A percentile compares a stretch with the other conserved stretches of the same genome.
Evolutionary conservation across 2,888 invertebrate genomes (phyloP).

Genomic region (Cephus nigrinus): DNA sequence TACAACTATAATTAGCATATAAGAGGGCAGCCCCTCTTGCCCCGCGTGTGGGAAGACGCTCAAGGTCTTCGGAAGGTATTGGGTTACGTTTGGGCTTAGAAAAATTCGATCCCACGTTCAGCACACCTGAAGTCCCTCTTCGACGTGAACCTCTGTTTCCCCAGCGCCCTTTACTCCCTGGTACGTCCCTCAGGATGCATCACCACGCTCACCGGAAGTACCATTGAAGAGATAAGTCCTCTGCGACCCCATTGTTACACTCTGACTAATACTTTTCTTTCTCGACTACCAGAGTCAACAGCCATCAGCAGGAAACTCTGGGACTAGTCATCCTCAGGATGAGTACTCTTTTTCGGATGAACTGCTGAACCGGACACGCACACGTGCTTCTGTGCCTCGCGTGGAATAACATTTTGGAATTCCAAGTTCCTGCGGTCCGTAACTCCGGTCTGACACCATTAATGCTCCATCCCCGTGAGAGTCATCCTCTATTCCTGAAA

Average conservation of each 20-base stretch:
- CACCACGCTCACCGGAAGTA: neutral
- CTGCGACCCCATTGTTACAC: neutral
- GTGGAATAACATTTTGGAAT: too few relatives aligned
- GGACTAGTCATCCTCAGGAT: neutral
- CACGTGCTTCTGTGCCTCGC: too few relatives aligned
- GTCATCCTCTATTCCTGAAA: too few relatives aligned
- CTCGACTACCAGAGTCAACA: neutral
- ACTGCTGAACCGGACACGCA: too few relatives aligned
- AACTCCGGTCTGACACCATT: too few relatives aligned
- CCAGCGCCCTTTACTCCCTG: neutral
- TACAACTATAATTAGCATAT: conserved; percentile 43
- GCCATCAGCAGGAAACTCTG: neutral
- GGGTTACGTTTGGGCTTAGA: neutral
- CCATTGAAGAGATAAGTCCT: neutral
- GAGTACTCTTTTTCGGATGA: neutral
- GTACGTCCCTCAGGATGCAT: neutral
- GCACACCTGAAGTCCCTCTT: neutral
- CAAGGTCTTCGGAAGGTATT: conserved; percentile 50
- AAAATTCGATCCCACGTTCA: neutral
- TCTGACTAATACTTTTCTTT: neutral
- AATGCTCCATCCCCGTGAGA: too few relatives aligned
- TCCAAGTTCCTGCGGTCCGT: too few relatives aligned
- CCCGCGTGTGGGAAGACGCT: conserved; percentile 49
- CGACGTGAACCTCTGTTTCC: too few relatives aligned
- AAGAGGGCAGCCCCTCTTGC: conserved; percentile 15